Evolutionary conservation across 2,113 vertebrate genomes (phyloP).

Genomic region (Bagarius yarrelli): DNA sequence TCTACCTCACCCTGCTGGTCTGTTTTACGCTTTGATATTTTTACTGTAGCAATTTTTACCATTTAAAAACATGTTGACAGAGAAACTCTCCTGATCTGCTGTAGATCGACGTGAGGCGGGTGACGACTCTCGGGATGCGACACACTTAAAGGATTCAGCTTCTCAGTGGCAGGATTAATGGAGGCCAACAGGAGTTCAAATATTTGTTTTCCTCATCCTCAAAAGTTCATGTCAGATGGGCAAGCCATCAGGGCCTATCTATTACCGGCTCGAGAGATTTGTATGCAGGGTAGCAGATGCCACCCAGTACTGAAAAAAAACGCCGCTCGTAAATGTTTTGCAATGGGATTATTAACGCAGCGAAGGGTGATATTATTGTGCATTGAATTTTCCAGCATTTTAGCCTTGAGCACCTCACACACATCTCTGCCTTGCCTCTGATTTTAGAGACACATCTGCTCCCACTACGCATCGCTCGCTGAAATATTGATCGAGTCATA

Average conservation of each 20-base stretch:
- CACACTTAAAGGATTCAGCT: conserved; percentile 64
- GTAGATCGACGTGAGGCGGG: conserved; percentile 46
- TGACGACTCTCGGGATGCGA: conserved; percentile 60
- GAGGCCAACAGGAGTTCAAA: conserved; percentile 67
- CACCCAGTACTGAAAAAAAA: conserved; percentile 10
- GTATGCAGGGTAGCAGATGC: conserved; percentile 53
- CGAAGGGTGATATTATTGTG: background rate
- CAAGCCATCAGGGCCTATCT: conserved; percentile 71
- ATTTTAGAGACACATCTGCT: conserved; percentile 67
- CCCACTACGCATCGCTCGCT: conserved; percentile 56
- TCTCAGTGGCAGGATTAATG: conserved; percentile 68
- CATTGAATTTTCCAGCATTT: background rate
- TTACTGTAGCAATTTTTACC: too few relatives aligned
- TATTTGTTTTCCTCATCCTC: conserved; percentile 74
- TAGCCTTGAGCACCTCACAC: background rate
- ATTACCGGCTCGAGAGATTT: conserved; percentile 66
- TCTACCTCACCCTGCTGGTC: too few relatives aligned
- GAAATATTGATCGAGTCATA: conserved; percentile 79
- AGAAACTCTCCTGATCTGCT: too few relatives aligned
- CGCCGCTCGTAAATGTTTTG: background rate
- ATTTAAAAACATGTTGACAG: too few relatives aligned
- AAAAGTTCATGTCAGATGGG: conserved; percentile 73
- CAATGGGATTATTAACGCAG: conserved; percentile 8
- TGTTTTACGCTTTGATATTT: too few relatives aligned
- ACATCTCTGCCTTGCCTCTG: conserved; percentile 20